These are phyloP conservation scores for Pseudococcus jackbeardsleyi DNA, from an alignment of 2,888 invertebrate species.

Conservation along the genomic window DNA sequence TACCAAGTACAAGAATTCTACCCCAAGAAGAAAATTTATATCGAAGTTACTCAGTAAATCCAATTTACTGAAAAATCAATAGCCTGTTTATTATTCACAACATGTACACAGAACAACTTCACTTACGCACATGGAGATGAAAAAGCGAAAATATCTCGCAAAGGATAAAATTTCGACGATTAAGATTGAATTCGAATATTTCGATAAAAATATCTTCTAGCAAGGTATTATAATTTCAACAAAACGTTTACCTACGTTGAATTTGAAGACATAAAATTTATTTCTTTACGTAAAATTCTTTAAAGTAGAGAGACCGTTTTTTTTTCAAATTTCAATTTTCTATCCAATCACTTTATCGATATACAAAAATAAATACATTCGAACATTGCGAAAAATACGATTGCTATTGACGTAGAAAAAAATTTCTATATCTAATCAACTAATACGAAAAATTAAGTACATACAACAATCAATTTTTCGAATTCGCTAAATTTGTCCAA, in stretches of 20 bases:
- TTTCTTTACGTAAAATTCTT: too few species aligned
- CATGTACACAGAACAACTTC: background rate
- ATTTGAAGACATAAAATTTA: too few species aligned
- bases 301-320: too few species aligned
- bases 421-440: background rate
- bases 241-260: too few species aligned
- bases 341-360: too few species aligned
- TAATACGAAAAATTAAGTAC: background rate
- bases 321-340: too few species aligned
- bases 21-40: background rate
- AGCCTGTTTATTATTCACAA: background rate
- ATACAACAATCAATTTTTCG: background rate
- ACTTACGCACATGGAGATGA: background rate
- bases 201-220: background rate
- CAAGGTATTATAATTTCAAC: too few species aligned
- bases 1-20: background rate
- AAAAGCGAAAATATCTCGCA: background rate
- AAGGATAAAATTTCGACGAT: background rate
- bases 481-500: background rate
- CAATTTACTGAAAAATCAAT: constrained; percentile 10
- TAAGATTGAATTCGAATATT: background rate
- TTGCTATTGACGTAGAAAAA: too few species aligned
- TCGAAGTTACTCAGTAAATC: background rate
- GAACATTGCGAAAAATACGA: too few species aligned
- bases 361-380: too few species aligned